Percentiles rank a stretch among this genome's conserved stretches.
Evolutionary conservation across 2,888 invertebrate species (phyloP).

Genomic region (Iphiclides podalirius): DNA sequence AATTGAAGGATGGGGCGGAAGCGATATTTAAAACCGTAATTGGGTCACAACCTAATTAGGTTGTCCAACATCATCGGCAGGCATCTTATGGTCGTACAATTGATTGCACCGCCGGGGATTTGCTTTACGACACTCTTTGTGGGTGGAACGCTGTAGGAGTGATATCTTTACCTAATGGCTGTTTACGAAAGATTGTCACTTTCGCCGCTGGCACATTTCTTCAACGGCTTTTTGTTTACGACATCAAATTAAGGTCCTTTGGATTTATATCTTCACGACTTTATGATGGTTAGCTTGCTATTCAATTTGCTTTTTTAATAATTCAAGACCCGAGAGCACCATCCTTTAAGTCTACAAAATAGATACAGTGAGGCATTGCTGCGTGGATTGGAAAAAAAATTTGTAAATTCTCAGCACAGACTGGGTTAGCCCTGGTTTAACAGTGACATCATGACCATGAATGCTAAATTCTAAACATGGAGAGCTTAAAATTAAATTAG

Average conservation of each 20-base stretch:
- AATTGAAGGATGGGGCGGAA: conserved; percentile 49
- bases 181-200: conserved; percentile 23
- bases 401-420: too few relatives aligned
- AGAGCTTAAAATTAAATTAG: too few relatives aligned
- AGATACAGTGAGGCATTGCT: too few relatives aligned
- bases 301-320: too few relatives aligned
- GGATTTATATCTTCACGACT: too few relatives aligned
- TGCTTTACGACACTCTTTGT: conserved; percentile 52
- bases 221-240: conserved; percentile 2
- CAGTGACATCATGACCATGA: too few relatives aligned
- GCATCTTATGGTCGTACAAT: conserved; percentile 54
- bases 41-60: conserved; percentile 74
- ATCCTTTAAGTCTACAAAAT: too few relatives aligned
- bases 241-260: conserved; percentile 6
- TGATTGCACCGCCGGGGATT: conserved; percentile 62
- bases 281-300: too few relatives aligned
- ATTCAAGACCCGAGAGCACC: too few relatives aligned
- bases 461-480: too few relatives aligned
- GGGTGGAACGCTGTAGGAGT: conserved; percentile 13
- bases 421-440: too few relatives aligned
- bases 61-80: conserved; percentile 56
- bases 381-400: too few relatives aligned
- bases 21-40: conserved; percentile 59
- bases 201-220: conserved; percentile 4
- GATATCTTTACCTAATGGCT: conserved; percentile 29